Base-by-base conservation (phyloP, 1,140 invertebrate genomes). In the Linepithema humile region DNA sequence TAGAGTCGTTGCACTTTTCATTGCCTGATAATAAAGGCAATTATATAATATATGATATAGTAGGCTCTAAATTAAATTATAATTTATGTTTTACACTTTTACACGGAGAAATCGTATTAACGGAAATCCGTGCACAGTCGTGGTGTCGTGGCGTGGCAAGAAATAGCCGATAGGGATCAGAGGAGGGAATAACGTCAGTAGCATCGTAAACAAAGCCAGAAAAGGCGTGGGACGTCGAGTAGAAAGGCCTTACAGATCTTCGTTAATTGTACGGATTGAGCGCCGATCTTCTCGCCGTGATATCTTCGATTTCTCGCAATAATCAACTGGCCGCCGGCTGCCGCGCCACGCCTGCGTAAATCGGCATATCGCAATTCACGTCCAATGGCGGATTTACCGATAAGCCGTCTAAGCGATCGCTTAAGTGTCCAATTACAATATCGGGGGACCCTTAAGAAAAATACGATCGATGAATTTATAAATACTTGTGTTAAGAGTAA, bases 201-300 rank as follows among this genome's bases (percentile, higher is more conserved):
- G 83, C 35, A 69, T 87, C 87, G 91, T 93, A 92, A 92, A 92
- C 90, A 91, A 92, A 92, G 90, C 72, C 85, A 77, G 67, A 69
- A n/a, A n/a, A 84, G 45, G 91, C 91, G 92, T 92, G 90, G 91
- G 92, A 90, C 59, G 91, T 80, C 38, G 35, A 29, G 10, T 35
- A 17, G 48, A 64, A 87, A 86, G 85, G 57, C 86, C 83, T 80
- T 84, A 84, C 74, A 86, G 85, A 90, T 82, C 85, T 87, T 84
- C 85, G 88, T 93, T 92, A 92, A 92, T 93, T 92, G 91, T 89
- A 88, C 89, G 88, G 90, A 91, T 92, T 87, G 83, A 87, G 50
- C 65, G 9, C 20, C 78, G 75, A 82, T 77, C 67, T 70, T 38
- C 12, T 55, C 75, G 23, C 57, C 60, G 89, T 17, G 69, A 78